Conservation (phyloP, 1,140 invertebrate genomes). For the Calliopsis andreniformis region DNA sequence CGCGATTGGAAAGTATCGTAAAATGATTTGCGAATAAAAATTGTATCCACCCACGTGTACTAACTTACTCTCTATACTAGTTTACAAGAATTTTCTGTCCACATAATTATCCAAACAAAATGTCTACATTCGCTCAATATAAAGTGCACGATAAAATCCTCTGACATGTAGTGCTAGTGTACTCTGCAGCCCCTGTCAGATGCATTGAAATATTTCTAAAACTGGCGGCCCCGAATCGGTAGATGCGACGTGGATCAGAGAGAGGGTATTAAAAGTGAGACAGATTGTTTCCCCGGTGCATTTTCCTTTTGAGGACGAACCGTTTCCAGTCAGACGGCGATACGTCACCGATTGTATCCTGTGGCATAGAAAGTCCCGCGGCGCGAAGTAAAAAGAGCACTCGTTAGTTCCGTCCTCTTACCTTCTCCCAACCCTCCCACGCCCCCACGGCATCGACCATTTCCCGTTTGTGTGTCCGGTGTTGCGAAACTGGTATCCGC, state of each 20-base stretch:
- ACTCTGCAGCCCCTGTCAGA: too few relatives aligned
- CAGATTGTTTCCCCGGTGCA: constrained; percentile 4
- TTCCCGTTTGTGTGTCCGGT: constrained; percentile 1
- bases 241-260: not conserved
- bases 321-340: constrained; percentile 3
- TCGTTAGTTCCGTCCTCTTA: constrained; percentile 30
- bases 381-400: constrained; percentile 16
- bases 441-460: not conserved
- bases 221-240: not conserved
- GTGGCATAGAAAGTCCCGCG: not conserved
- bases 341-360: not conserved
- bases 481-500: not conserved
- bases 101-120: too few relatives aligned
- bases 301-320: not conserved
- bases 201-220: too few relatives aligned
- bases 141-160: too few relatives aligned
- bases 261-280: constrained; percentile 3
- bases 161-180: too few relatives aligned
- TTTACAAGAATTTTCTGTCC: too few relatives aligned
- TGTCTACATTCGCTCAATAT: too few relatives aligned
- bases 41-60: too few relatives aligned
- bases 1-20: too few relatives aligned
- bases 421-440: not conserved
- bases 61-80: too few relatives aligned
- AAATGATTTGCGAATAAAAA: too few relatives aligned